phyloP scores from a whole-genome alignment of 53 echinoderm and acorn worm species.

The Luidia sarsii region DNA sequence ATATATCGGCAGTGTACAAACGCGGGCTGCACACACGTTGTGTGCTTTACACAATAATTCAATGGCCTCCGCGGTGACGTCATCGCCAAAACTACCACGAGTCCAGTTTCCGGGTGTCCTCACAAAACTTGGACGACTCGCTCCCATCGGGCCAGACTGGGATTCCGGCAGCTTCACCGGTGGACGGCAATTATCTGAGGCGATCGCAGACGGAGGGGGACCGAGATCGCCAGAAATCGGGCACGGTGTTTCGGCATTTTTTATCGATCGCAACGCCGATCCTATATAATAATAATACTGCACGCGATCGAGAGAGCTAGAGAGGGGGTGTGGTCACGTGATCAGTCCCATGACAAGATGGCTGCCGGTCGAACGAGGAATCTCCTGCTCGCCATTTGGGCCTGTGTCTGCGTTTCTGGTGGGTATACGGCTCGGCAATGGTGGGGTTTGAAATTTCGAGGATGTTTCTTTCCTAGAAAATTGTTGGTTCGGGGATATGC shows the following conservation, averaged over 20 bases:
- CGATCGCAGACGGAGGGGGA: background rate
- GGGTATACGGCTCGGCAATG: conserved; percentile 4
- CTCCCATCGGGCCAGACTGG: background rate
- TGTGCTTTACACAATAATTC: conserved; percentile 17
- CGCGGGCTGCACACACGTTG: conserved; percentile 31
- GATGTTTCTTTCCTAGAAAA: background rate
- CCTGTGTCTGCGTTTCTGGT: conserved; percentile 29
- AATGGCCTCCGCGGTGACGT: conserved; percentile 49
- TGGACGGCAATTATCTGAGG: background rate
- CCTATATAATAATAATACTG: conserved; percentile 1
- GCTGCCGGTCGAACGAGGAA: conserved; percentile 27
- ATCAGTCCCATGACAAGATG: conserved; percentile 56
- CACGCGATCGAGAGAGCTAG: conserved; percentile 6
- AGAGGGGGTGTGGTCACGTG: conserved; percentile 38
- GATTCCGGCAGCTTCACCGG: background rate
- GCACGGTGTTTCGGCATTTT: background rate
- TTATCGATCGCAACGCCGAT: conserved; percentile 9
- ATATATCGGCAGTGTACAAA: conserved; percentile 41
- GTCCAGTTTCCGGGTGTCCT: conserved; percentile 46
- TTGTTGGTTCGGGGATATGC: background rate
- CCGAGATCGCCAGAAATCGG: background rate
- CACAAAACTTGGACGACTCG: conserved; percentile 25
- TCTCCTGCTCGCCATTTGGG: conserved; percentile 21
- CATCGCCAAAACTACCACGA: conserved; percentile 47
- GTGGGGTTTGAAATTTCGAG: background rate